Conservation (phyloP, 2,797 vertebrate genomes). For the Ciconia nigra region DNA sequence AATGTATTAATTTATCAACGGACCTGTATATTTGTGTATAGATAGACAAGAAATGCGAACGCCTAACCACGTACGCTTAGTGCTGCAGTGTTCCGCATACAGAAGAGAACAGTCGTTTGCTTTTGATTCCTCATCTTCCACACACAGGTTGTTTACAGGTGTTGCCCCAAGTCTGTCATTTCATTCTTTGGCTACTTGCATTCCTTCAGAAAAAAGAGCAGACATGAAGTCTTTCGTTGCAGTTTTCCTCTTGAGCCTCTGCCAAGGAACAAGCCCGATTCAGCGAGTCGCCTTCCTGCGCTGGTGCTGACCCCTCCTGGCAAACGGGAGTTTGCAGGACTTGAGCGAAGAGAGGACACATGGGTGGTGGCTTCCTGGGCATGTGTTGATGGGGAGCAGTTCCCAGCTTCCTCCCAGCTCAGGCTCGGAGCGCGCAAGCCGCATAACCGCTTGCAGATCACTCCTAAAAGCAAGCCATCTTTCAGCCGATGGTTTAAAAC, state of each 20-base stretch:
- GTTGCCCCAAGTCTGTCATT: background rate
- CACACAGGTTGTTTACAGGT: constrained; percentile 51
- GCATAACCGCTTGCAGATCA: background rate
- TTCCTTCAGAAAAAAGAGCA: background rate
- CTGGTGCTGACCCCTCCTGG: constrained; percentile 10
- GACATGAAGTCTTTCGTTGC: background rate
- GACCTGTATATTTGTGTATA: constrained; percentile 61
- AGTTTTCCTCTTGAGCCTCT: background rate
- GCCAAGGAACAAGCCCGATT: background rate
- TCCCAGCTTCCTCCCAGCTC: background rate
- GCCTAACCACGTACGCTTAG: background rate
- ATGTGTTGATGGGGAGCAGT: fast-evolving
- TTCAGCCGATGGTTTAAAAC: background rate
- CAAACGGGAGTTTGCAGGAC: background rate
- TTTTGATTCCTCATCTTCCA: background rate
- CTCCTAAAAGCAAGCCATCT: background rate
- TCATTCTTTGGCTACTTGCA: background rate
- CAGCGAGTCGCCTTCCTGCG: background rate
- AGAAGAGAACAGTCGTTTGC: background rate
- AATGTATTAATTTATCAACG: constrained; percentile 39
- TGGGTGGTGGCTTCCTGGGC: background rate
- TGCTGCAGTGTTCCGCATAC: background rate
- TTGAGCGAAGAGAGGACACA: fast-evolving
- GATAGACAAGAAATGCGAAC: constrained; percentile 30
- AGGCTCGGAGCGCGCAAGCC: background rate